Base-by-base conservation (phyloP, 2,888 invertebrate species). In the Erebia epiphron region DNA sequence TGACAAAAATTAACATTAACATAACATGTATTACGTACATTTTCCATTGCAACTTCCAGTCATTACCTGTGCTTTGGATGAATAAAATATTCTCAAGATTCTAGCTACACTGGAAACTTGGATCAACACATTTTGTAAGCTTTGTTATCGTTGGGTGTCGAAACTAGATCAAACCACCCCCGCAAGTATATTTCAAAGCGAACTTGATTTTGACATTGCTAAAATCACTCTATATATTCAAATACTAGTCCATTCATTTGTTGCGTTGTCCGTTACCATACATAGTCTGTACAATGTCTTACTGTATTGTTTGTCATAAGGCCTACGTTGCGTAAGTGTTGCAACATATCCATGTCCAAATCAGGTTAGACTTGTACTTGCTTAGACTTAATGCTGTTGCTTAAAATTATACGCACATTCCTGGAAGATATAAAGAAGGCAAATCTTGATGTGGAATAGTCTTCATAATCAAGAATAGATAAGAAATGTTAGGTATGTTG, bases 271-370 rank as follows among this genome's bases (percentile, higher is more conserved):
- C 63, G 66, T 62, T 58, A 49, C 65, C 70, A 67, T 67, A 71
- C 65, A 65, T 65, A 54, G 54, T 14, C 1, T 61, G 63, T 68
- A 71, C 71, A 67, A 73, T 68, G 67, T 71, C 74, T 69, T 70
- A 66, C 67, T 74, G 74, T 74, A 66, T 64, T 75, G 74, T 74
- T 72, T 75, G 74, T 74, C 70, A 67, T 72, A 67, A 71, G 65
- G 69, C 72, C 66, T 57, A 68, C 65, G 74, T 74, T 74, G 70
- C 70, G 62, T 66, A 73, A 73, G 70, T 68, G 67, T 73, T 71
- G 70, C 61, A 60, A 73, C 60, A 71, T 69, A 67, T 49, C 52
- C 58, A 70, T 56, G 61, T 65, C 52, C 68, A 72, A 72, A 72
- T 70, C 64, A 57, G 66, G 70, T 70, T 74, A 62, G 56, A 56